These are phyloP conservation scores for Emmelina monodactyla DNA, from an alignment of 2,888 invertebrate genomes.

Conservation along the genomic window DNA sequence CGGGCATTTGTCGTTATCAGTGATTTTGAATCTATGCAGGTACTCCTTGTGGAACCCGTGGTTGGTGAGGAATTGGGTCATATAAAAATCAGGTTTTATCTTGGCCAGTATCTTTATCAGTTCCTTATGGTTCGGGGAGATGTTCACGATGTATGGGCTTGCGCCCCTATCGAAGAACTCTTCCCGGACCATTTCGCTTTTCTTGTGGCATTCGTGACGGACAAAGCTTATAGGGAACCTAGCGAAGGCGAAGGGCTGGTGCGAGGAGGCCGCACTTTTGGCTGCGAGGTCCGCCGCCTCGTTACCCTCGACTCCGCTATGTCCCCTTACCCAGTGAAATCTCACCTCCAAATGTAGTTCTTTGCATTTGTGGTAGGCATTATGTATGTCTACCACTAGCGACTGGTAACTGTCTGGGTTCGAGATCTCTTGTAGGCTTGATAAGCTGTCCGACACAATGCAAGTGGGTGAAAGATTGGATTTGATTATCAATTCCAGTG, in stretches of 20 bases:
- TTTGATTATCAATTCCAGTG: not conserved
- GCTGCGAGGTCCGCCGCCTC: conserved; percentile 11
- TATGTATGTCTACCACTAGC: not conserved
- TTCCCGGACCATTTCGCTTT: conserved; percentile 2
- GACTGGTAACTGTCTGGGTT: conserved; percentile 1
- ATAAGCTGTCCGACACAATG: not conserved
- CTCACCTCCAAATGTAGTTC: not conserved
- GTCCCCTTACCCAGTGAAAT: conserved; percentile 10
- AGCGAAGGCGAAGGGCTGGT: conserved; percentile 1
- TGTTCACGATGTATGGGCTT: conserved; percentile 4
- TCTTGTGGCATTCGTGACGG: conserved; percentile 4
- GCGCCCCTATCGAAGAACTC: too few relatives aligned
- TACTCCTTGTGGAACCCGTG: too few relatives aligned
- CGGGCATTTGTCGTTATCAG: too few relatives aligned
- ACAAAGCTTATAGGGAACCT: conserved; percentile 8
- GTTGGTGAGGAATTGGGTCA: too few relatives aligned
- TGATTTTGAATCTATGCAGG: too few relatives aligned
- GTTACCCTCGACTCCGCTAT: conserved; percentile 7
- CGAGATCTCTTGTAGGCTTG: conserved; percentile 2
- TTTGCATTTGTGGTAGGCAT: not conserved
- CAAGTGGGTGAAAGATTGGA: not conserved
- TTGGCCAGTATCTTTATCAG: not conserved
- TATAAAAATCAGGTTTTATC: conserved; percentile 4
- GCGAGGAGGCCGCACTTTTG: conserved; percentile 6
- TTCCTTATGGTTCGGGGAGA: not conserved